Evolutionary conservation across 1,140 invertebrate species (phyloP), one percentile per base, ranked within the genome.

Genomic region (Drosophila micromelanica): DNA sequence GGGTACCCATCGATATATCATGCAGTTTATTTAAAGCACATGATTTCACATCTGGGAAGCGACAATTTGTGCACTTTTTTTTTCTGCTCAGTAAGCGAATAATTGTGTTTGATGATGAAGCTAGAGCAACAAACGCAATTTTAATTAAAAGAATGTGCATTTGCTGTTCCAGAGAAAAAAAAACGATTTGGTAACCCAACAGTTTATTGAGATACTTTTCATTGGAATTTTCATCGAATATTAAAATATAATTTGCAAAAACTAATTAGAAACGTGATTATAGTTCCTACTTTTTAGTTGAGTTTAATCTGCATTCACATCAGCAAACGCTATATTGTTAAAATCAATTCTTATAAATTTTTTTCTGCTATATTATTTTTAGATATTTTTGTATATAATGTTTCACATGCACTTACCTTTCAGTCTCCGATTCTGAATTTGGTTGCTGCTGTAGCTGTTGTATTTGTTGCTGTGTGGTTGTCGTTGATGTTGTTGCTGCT

Each of bases 381-480:
- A 45, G 11, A 45, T 9, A 15, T 15, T 11, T 46, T 9, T 46
- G 37, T 23, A 23, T 30, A 32, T 2, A 11, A 67, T 27, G 1
- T 43, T 35, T 23, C 13, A 5, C 13, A 23, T 17, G 7, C 20
- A 91, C 90, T 91, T 57, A 91, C 90, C 90, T 91, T 91, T 91
- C 90, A 91, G 90, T 91, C 90, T 91, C 90, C 76, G 90, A 82
- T 80, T 91, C 90, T 80, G 87, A 69, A 90, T 86, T 90, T 85
- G 74, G 84, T 80, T 90, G 90, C 71, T 80, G 79, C 64, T 87
- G 85, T 67, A 84, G 80, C 76, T 90, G 90, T 76, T 87, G 82
- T 35, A 86, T 82, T 43, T 82, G 78, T 52, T 86, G 87, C 62
- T 82, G 78, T 59, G 77, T 73, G 20, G 72, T 49, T 73, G 89